A percentile compares a stretch with the other conserved stretches of the same genome.
phyloP scores from a whole-genome alignment of 2,113 vertebrate species.

The Xenus cinereus region DNA sequence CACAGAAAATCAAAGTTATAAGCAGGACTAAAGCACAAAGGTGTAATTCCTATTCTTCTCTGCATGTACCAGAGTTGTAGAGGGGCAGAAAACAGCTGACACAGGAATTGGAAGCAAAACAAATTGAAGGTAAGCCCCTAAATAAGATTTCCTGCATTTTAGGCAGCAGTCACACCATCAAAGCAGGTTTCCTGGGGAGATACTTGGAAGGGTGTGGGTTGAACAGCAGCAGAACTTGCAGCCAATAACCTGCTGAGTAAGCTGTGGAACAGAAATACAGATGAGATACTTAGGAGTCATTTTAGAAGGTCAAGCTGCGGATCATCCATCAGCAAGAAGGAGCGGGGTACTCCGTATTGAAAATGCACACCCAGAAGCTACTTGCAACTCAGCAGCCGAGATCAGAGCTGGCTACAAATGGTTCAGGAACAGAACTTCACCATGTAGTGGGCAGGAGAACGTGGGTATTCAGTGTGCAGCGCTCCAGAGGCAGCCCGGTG shows the following conservation, averaged over 20 bases:
- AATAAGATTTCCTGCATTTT: background rate
- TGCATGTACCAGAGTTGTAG: background rate
- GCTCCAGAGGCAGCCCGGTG: background rate
- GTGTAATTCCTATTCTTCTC: background rate
- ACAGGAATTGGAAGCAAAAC: background rate
- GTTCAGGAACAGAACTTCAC: background rate
- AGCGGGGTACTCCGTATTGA: background rate
- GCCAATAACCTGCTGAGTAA: background rate
- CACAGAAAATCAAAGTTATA: background rate
- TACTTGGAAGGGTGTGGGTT: background rate
- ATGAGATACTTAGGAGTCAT: background rate
- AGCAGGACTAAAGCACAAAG: background rate
- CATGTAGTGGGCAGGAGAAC: background rate
- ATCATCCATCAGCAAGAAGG: background rate
- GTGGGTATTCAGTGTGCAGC: background rate
- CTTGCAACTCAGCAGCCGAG: background rate
- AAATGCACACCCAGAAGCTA: background rate
- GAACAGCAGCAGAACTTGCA: background rate
- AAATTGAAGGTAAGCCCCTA: background rate
- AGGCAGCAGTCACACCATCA: background rate
- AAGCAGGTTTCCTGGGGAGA: background rate
- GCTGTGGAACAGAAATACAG: background rate
- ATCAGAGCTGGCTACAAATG: background rate
- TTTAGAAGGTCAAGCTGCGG: background rate
- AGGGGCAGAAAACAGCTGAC: background rate